Evolutionary conservation across 2,113 vertebrate genomes (phyloP).

Genomic region (Callipepla squamata): DNA sequence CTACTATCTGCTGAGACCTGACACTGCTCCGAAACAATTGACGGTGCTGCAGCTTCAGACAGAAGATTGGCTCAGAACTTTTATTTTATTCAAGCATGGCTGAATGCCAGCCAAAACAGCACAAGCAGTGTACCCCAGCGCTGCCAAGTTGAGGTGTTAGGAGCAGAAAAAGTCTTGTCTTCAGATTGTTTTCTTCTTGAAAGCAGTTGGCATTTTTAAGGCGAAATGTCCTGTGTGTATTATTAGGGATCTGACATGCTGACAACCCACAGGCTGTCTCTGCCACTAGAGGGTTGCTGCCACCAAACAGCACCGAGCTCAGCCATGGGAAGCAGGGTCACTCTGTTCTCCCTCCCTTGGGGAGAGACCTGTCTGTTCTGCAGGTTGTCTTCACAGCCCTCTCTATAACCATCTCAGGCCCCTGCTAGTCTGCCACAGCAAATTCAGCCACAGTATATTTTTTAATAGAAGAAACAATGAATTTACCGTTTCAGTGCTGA

Average conservation of each 20-base stretch:
- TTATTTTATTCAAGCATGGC: neutral
- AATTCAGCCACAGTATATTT: neutral
- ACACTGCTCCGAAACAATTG: constrained; percentile 10
- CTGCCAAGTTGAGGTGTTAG: neutral
- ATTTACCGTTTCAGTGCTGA: neutral
- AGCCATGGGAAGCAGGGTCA: neutral
- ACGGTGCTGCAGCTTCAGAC: neutral
- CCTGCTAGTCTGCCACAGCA: neutral
- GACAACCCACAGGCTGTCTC: neutral
- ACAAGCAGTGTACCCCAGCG: neutral
- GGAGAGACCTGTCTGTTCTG: neutral
- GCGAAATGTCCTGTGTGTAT: neutral
- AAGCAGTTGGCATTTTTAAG: neutral
- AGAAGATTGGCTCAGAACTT: constrained; percentile 26
- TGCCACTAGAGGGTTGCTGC: neutral
- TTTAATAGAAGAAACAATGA: neutral
- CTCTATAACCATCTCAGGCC: neutral
- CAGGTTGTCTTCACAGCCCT: neutral
- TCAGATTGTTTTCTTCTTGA: neutral
- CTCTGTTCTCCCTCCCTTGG: neutral
- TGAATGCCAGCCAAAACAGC: neutral
- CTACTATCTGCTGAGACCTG: constrained; percentile 22
- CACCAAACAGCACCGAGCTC: neutral
- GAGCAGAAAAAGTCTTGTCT: neutral
- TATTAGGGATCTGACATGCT: neutral